Evolutionary conservation across 2,888 invertebrate genomes (phyloP).

Genomic region (Polymixis flavicincta): DNA sequence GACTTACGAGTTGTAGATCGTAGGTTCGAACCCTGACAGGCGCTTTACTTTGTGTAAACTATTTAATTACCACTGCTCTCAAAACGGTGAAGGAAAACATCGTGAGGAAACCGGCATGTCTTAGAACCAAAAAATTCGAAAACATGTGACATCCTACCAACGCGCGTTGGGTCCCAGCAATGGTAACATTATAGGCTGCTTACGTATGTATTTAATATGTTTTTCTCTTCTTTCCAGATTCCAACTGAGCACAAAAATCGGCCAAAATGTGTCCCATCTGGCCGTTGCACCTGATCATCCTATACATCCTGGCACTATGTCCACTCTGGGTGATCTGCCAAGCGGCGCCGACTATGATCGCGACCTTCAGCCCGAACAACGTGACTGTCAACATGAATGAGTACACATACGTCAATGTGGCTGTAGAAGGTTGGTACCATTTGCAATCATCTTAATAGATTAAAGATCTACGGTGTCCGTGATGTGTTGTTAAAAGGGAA

Average conservation of each 20-base stretch:
- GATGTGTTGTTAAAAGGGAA: background rate
- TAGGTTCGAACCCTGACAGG: no score
- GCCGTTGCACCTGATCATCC: slow-evolving; percentile 90
- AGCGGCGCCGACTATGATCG: slow-evolving; percentile 80
- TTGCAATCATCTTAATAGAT: background rate
- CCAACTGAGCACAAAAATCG: slow-evolving; percentile 49
- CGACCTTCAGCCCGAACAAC: slow-evolving; percentile 78
- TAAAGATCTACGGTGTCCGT: background rate
- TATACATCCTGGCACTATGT: slow-evolving; percentile 89
- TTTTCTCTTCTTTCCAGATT: slow-evolving; percentile 50
- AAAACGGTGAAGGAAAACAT: no score
- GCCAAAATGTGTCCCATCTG: slow-evolving; percentile 91
- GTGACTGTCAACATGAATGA: slow-evolving; percentile 87
- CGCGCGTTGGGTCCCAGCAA: no score
- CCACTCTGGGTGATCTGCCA: slow-evolving; percentile 90
- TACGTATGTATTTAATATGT: no score
- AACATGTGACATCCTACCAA: no score
- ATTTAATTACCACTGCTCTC: no score
- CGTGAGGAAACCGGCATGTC: no score
- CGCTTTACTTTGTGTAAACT: no score
- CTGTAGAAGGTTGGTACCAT: slow-evolving; percentile 72
- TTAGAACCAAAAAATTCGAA: no score
- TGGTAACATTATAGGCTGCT: no score
- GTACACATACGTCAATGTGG: slow-evolving; percentile 81
- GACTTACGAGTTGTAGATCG: no score